Base-by-base conservation (phyloP, 2,888 invertebrate genomes). In the Diaprepes abbreviatus region DNA sequence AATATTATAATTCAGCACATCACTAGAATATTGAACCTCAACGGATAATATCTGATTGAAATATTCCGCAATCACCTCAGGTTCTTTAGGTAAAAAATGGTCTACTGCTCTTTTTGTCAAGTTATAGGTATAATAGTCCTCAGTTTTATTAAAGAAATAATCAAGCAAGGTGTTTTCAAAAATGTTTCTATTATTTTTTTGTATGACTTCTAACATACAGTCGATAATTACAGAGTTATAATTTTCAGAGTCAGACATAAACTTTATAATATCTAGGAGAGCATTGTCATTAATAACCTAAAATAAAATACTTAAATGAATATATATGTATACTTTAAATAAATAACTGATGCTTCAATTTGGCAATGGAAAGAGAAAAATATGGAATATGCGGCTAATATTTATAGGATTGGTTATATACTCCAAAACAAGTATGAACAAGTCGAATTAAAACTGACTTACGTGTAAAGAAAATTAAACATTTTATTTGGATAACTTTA, bases 11-110 rank as follows among this genome's bases (percentile, higher is more conserved):
- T 54, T 16, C 5, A 54, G 17, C 5, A 35, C 17, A 17, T 14
- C 4, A 14, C 3, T 16, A 43, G 9, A 1, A 19, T 10, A 19
- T 17, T 1, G 5, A 33, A 12, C n/a, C 17, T 54, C 54, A 7
- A 54, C 9, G 1, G 10, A 9, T 2, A 54, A 19, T 35, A 54
- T 54, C 7, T n/a, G 9, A 1, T 54, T 28, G 16, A 54, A 54
- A 54, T 35, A 54, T 19, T 54, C 12, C 1, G 35, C 54, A 54
- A 54, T 10, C 6, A 54, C 17, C 35, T 54, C 35, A 1, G 54
- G 54, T 35, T 54, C 54, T 35, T 35, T 33, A 14, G 33, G 1
- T 17, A 54, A 3, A 35, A 54, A 54, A 14, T 54, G 14, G 1
- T 33, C 17, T 7, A 54, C 17, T 6, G 54, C 54, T 10, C n/a